These are phyloP conservation scores for Neopelma chrysocephalum DNA, from an alignment of 2,797 vertebrate species.

Conservation along the genomic window DNA sequence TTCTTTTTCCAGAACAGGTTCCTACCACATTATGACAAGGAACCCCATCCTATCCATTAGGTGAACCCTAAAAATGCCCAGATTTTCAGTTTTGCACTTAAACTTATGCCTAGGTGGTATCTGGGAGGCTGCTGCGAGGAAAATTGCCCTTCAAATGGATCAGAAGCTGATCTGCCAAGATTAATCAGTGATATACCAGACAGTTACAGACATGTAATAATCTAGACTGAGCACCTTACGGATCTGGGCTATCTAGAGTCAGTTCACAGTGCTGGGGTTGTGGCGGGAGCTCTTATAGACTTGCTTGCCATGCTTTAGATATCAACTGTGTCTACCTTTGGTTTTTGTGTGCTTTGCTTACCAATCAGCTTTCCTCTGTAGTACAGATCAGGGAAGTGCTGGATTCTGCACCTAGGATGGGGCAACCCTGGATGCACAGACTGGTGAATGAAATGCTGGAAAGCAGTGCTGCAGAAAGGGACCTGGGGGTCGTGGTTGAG, in stretches of 20 bases:
- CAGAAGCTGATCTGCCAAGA: not conserved
- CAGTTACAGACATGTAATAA: not conserved
- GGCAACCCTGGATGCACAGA: not conserved
- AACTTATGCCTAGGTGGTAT: not conserved
- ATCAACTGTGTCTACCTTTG: not conserved
- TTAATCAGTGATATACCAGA: not conserved
- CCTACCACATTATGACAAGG: not conserved
- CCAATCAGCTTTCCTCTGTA: not conserved
- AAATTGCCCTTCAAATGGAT: not conserved
- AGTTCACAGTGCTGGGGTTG: not conserved
- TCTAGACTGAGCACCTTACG: not conserved
- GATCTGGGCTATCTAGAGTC: not conserved
- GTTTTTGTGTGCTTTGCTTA: not conserved
- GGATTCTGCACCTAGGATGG: not conserved
- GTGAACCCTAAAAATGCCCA: not conserved
- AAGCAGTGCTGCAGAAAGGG: not conserved
- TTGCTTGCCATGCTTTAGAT: not conserved
- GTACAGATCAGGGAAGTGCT: not conserved
- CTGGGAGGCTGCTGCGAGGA: not conserved
- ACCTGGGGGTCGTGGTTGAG: not conserved
- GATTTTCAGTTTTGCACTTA: not conserved
- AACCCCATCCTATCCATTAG: not conserved
- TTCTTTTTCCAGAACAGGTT: not conserved
- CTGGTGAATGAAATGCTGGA: not conserved
- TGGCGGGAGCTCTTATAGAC: not conserved